These are phyloP conservation scores for Microctonus hyperodae DNA, from an alignment of 2,888 invertebrate species.

Conservation along the genomic window DNA sequence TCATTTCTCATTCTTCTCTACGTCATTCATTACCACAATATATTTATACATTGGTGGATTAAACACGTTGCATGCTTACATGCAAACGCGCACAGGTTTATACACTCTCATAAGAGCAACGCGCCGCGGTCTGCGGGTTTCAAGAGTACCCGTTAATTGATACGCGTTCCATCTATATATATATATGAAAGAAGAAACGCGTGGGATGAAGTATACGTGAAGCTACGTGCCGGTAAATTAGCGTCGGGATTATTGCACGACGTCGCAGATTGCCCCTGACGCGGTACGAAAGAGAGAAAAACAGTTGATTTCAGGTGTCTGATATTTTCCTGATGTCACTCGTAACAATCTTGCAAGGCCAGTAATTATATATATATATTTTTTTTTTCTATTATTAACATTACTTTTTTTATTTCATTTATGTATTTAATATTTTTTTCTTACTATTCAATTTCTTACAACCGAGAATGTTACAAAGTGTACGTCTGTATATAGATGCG, in stretches of 20 bases:
- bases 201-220: constrained; percentile 35
- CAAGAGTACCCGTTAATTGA: constrained; percentile 42
- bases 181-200: constrained; percentile 26
- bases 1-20: not conserved
- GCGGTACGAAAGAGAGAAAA: not conserved
- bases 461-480: not conserved
- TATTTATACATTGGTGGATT: constrained; percentile 3
- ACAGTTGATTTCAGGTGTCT: constrained; percentile 32
- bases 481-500: not conserved
- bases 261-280: constrained; percentile 24
- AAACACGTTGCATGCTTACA: constrained; percentile 27
- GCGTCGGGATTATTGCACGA: constrained; percentile 25
- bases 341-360: not conserved
- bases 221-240: constrained; percentile 32
- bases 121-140: constrained; percentile 14
- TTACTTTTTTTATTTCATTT: not conserved
- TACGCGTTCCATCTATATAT: constrained; percentile 34
- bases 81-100: constrained; percentile 27
- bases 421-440: not conserved
- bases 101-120: constrained; percentile 19
- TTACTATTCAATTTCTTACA: not conserved
- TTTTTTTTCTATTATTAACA: not conserved
- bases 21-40: not conserved
- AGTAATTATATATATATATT: not conserved
- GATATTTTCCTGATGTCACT: constrained; percentile 23